Evolutionary conservation across 2,113 vertebrate genomes (phyloP).

Genomic region (Tapirus terrestris): DNA sequence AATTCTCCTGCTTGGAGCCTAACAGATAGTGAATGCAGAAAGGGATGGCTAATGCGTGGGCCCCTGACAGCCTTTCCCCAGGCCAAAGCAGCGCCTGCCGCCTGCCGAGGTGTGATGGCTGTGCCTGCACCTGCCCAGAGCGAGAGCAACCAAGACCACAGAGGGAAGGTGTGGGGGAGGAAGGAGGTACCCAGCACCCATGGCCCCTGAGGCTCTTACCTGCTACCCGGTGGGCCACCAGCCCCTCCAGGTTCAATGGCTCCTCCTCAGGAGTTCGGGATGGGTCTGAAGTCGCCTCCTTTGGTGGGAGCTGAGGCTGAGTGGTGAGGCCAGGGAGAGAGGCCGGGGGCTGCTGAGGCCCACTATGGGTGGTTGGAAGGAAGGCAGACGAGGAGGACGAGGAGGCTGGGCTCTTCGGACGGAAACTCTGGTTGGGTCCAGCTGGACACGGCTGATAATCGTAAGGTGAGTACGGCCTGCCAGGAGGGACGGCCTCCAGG

Average conservation of each 20-base stretch:
- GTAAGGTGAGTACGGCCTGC: constrained; percentile 83
- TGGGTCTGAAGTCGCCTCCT: constrained; percentile 83
- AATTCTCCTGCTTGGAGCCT: background rate
- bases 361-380: constrained; percentile 77
- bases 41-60: background rate
- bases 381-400: constrained; percentile 67
- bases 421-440: constrained; percentile 80
- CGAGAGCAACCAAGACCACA: background rate
- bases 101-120: background rate
- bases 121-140: background rate
- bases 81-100: background rate
- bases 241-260: constrained; percentile 93
- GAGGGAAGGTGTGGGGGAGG: background rate
- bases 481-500: constrained; percentile 2
- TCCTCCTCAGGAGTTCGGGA: constrained; percentile 87
- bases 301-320: constrained; percentile 83
- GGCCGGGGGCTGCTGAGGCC: constrained; percentile 83
- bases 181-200: background rate
- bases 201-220: constrained; percentile 87
- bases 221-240: constrained; percentile 97
- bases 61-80: background rate
- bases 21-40: background rate
- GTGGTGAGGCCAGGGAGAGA: constrained; percentile 85
- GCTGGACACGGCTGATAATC: constrained; percentile 75
- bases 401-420: constrained; percentile 75